Conservation (phyloP, 1,140 invertebrate genomes). For the Heliconius eleuchia region DNA sequence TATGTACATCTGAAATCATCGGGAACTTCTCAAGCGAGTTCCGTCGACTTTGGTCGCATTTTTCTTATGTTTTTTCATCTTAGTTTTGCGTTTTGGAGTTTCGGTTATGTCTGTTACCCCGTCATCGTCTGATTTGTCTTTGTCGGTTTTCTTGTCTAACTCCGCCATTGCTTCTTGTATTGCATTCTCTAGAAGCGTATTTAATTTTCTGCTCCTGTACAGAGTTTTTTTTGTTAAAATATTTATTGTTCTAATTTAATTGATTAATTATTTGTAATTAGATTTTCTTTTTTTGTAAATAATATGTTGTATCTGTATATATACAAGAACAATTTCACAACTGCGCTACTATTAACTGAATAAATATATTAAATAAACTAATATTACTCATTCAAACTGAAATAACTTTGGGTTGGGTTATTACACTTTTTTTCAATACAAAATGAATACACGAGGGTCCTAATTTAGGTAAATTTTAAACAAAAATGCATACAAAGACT, state of each 20-base stretch:
- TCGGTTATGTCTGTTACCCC: conserved; percentile 43
- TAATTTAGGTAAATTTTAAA: background rate
- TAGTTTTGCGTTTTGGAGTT: conserved; percentile 57
- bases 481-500: background rate
- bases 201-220: conserved; percentile 93
- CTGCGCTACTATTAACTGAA: background rate
- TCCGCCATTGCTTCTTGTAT: conserved; percentile 95
- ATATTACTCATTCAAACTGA: background rate
- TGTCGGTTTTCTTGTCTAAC: conserved; percentile 83
- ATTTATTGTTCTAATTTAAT: background rate
- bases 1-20: conserved; percentile 48
- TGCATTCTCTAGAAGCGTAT: conserved; percentile 91
- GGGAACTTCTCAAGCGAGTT: conserved; percentile 58
- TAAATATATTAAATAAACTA: too few species aligned
- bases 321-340: background rate
- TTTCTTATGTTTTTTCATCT: conserved; percentile 52
- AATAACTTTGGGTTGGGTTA: conserved; percentile 68
- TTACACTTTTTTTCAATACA: background rate
- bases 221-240: background rate
- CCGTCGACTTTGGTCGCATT: conserved; percentile 55
- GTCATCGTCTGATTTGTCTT: conserved; percentile 16
- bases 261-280: background rate
- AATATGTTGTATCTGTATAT: background rate
- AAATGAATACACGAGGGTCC: background rate
- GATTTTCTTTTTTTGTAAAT: background rate